Evolutionary conservation across 2,888 invertebrate species (phyloP), one percentile per base, ranked within the genome.

Genomic region (Erebia palarica): DNA sequence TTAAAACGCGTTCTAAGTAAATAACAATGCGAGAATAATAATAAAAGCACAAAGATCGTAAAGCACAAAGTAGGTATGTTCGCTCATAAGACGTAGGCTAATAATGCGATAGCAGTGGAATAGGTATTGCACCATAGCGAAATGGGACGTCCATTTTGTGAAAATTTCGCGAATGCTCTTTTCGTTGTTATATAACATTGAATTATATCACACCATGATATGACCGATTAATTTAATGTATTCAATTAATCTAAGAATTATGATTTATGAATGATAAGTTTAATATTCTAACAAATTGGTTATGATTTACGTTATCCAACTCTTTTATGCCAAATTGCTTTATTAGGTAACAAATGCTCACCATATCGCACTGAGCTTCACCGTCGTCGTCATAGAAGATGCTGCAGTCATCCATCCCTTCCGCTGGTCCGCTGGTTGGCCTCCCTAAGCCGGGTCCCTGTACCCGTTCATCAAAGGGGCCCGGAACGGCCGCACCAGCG

Each of bases 321-420:
- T 13, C 10, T 10, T 13, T 49, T 21, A 49, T 1, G 2, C 7
- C 49, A 49, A 49, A 65, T 14, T 36, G 16, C 53, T 55, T 9
- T 21, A 53, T 27, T 42, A 53, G 36, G 13, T 36, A 36, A 14
- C 67, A 73, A 14, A 65, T 75, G 87, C 92, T 77, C 88, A 93
- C 94, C 93, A 94, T 94, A 84, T 94, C 92, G 88, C 88, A 90
- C 83, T 91, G 89, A 83, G 87, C 84, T 86, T 92, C 92, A 82
- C 87, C 89, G 86, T 92, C 93, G 90, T 93, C 93, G 92, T 94
- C 93, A 92, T 93, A 93, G 86, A 92, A 92, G 83, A 90, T 82
- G 82, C 87, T 88, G 84, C 92, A 90, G 89, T 92, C 93, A 88
- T 93, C 93, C 94, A 94, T 93, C 80, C 86, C 90, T 91, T 86